These are phyloP conservation scores for Gymnopithys bicolor DNA, from an alignment of 2,797 vertebrate species.

Conservation along the genomic window DNA sequence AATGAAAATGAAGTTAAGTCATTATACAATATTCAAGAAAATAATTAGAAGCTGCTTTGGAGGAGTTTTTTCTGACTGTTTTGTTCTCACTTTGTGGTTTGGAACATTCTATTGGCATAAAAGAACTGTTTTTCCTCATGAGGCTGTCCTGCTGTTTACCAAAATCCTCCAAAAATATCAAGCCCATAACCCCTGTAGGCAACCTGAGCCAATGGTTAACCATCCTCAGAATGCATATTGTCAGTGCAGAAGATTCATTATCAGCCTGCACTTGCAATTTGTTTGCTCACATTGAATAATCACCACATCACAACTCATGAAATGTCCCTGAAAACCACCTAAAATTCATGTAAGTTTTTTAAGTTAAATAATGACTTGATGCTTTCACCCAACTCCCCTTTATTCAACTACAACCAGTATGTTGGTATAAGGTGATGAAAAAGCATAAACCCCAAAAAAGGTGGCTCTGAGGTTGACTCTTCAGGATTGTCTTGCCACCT, in stretches of 20 bases:
- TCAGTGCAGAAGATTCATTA: neutral
- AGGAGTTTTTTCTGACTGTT: neutral
- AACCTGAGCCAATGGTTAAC: neutral
- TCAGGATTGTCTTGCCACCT: neutral
- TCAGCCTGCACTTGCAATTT: fast-evolving
- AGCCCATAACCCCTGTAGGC: neutral
- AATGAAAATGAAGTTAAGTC: neutral
- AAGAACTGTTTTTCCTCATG: neutral
- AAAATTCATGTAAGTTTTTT: too few species aligned
- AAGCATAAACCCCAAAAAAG: too few species aligned
- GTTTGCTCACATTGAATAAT: neutral
- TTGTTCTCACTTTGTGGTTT: neutral
- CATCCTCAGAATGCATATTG: neutral
- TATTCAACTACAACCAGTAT: too few species aligned
- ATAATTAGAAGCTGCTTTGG: neutral
- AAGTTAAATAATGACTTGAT: too few species aligned
- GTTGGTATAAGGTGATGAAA: too few species aligned
- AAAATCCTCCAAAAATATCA: neutral
- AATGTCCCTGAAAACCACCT: neutral
- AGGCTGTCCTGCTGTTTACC: neutral
- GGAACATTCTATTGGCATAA: neutral
- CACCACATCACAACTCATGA: fast-evolving
- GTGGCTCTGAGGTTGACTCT: neutral
- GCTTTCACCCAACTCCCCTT: too few species aligned
- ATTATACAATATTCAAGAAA: neutral